phyloP scores from a whole-genome alignment of 2,113 vertebrate genomes.

The Rhinolophus ferrumequinum region DNA sequence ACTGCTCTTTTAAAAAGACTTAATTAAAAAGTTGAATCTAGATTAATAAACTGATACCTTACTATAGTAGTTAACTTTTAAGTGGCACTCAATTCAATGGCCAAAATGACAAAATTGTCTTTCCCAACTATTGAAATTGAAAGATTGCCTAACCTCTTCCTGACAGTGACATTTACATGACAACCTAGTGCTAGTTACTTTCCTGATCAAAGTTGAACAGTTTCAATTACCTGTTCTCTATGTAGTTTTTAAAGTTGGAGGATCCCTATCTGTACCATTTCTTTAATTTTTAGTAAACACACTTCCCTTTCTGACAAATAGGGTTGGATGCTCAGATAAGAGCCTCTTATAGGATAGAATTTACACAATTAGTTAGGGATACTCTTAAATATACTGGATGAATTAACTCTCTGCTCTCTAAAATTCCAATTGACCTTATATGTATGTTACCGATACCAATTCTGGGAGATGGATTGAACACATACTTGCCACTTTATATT shows the following conservation, averaged over 20 bases:
- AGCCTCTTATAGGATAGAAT: not conserved
- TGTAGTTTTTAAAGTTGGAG: not conserved
- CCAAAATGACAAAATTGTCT: constrained; percentile 24
- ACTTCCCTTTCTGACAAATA: not conserved
- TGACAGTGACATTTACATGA: not conserved
- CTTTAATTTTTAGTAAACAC: not conserved
- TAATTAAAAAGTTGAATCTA: not conserved
- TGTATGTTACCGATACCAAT: not conserved
- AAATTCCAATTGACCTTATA: not conserved
- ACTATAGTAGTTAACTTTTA: not conserved
- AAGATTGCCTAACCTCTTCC: not conserved
- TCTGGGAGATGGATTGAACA: not conserved
- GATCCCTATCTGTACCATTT: not conserved
- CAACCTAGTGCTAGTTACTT: not conserved
- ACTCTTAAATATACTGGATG: not conserved
- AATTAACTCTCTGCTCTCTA: not conserved
- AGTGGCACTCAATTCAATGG: not conserved
- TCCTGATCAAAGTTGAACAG: not conserved
- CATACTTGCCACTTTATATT: not conserved
- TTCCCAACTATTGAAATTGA: not conserved
- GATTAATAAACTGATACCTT: not conserved
- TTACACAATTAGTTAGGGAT: not conserved
- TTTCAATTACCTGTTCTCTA: not conserved
- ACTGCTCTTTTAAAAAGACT: not conserved
- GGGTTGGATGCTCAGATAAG: not conserved